Conservation (phyloP, 2,797 vertebrate species). For the Babyrousa celebensis region DNA sequence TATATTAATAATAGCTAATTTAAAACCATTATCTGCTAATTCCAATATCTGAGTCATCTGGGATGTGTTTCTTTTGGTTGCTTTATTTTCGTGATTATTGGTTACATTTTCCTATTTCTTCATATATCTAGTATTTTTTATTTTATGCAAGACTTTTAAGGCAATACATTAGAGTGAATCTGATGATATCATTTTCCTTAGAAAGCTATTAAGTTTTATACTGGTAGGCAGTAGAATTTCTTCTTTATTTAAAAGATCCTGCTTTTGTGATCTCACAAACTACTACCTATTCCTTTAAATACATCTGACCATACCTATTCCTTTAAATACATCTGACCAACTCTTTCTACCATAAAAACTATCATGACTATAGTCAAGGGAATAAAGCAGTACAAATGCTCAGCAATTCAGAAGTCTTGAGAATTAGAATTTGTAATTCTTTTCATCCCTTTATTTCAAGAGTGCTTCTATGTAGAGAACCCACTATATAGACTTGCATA, state of each 20-base stretch:
- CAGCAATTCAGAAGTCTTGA: background rate
- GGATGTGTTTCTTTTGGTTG: background rate
- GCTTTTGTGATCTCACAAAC: background rate
- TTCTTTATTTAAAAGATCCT: slow-evolving; percentile 1
- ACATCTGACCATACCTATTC: background rate
- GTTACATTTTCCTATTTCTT: background rate
- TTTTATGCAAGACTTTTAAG: background rate
- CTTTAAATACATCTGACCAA: background rate
- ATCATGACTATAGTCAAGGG: background rate
- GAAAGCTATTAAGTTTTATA: slow-evolving; percentile 16
- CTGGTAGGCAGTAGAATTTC: background rate
- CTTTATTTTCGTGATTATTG: background rate
- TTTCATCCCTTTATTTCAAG: slow-evolving; percentile 33
- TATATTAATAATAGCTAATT: background rate
- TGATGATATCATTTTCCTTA: background rate
- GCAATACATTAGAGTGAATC: background rate
- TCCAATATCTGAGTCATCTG: background rate
- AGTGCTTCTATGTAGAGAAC: background rate
- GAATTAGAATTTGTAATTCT: background rate
- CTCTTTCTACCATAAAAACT: background rate
- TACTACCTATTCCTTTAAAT: background rate
- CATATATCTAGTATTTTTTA: background rate
- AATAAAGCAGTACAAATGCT: background rate
- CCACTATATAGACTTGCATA: background rate
- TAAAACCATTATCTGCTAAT: background rate